Percentiles rank a stretch among this genome's conserved stretches.
These are phyloP conservation scores for Sardina pilchardus DNA, from an alignment of 2,113 vertebrate species.

Conservation along the genomic window DNA sequence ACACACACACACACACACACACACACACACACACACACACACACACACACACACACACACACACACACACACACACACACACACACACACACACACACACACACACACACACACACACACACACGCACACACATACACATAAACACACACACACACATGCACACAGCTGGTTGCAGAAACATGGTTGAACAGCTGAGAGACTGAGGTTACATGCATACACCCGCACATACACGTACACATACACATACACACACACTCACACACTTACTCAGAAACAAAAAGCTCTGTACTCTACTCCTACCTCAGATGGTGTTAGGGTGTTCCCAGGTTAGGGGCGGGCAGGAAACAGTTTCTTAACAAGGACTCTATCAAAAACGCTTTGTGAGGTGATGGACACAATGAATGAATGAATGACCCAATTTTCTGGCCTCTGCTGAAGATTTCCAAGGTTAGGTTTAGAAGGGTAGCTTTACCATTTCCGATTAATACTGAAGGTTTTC, in stretches of 20 bases:
- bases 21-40: not conserved
- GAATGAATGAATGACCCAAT: slow-evolving; percentile 46
- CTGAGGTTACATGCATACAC: slow-evolving; percentile 29
- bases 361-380: slow-evolving; percentile 47
- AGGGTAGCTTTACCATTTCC: not conserved
- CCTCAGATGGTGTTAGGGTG: slow-evolving; percentile 42
- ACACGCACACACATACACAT: too few species aligned
- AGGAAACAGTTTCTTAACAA: slow-evolving; percentile 59
- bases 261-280: not conserved
- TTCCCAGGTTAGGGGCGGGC: slow-evolving; percentile 61
- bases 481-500: not conserved
- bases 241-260: not conserved
- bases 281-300: slow-evolving; percentile 11
- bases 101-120: too few species aligned
- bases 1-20: too few species aligned
- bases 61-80: not conserved
- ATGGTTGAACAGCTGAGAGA: not conserved
- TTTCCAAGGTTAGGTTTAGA: slow-evolving; percentile 30
- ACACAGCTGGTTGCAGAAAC: not conserved
- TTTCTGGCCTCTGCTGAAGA: slow-evolving; percentile 32
- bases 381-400: slow-evolving; percentile 53
- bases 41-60: not conserved
- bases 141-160: too few species aligned
- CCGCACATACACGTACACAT: not conserved
- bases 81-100: too few species aligned